Evolutionary conservation across 2,797 vertebrate species (phyloP).

Genomic region (Scarus forsteni): DNA sequence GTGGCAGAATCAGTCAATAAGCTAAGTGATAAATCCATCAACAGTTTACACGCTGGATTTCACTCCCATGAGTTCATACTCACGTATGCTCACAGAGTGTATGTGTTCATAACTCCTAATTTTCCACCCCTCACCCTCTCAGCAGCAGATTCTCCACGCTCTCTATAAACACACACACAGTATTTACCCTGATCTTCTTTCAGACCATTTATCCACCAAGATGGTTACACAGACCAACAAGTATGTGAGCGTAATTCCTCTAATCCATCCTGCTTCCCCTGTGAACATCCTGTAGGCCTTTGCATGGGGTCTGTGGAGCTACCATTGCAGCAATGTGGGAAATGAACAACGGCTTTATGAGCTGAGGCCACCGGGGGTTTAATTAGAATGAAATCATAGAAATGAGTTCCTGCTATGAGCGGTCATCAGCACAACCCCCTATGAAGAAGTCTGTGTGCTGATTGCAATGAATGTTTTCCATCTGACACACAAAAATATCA

Average conservation of each 20-base stretch:
- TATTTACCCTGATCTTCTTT: slow-evolving; percentile 40
- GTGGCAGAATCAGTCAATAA: slow-evolving; percentile 16
- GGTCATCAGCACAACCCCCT: slow-evolving; percentile 27
- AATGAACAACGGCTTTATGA: slow-evolving; percentile 70
- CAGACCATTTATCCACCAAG: slow-evolving; percentile 45
- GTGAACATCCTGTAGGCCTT: slow-evolving; percentile 55
- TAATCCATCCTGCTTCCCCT: slow-evolving; percentile 49
- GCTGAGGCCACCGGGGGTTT: slow-evolving; percentile 67
- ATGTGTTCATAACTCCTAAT: neutral
- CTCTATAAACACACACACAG: slow-evolving; percentile 4
- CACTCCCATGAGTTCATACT: neutral
- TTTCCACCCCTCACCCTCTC: slow-evolving; percentile 3
- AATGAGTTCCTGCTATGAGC: slow-evolving; percentile 44
- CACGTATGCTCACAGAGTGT: neutral
- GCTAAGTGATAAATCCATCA: slow-evolving; percentile 21
- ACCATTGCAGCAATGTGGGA: slow-evolving; percentile 52
- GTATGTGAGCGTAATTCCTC: slow-evolving; percentile 52
- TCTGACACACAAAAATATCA: neutral
- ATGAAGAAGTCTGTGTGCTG: slow-evolving; percentile 22
- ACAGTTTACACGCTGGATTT: slow-evolving; percentile 16
- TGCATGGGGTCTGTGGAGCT: slow-evolving; percentile 62
- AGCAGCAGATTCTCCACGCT: slow-evolving; percentile 15
- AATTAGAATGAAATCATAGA: slow-evolving; percentile 70
- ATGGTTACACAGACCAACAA: slow-evolving; percentile 60
- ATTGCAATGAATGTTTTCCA: slow-evolving; percentile 28